A percentile compares a stretch with the other conserved stretches of the same genome.
Conservation (phyloP, 2,797 vertebrate species). For the Sarcoramphus papa region DNA sequence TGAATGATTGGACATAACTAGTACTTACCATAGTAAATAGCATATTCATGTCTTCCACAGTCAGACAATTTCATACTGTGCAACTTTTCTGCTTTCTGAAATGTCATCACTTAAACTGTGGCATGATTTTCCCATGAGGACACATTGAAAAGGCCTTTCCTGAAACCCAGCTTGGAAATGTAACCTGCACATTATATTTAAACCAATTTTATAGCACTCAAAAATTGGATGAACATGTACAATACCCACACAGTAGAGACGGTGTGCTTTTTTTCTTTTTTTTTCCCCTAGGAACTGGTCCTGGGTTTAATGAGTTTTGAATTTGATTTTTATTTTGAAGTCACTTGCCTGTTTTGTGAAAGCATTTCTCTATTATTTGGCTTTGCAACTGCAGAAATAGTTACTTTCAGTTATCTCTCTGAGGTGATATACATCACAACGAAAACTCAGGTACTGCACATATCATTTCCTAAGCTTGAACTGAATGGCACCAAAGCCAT, state of each 20-base stretch:
- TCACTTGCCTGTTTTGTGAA: background rate
- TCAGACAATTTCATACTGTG: slow-evolving; percentile 20
- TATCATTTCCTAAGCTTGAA: background rate
- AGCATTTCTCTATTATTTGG: background rate
- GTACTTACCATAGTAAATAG: slow-evolving; percentile 38
- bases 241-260: background rate
- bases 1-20: slow-evolving; percentile 34
- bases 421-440: background rate
- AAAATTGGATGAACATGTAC: background rate
- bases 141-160: slow-evolving; percentile 16
- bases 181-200: background rate
- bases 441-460: background rate
- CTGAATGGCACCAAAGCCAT: background rate
- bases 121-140: slow-evolving; percentile 40
- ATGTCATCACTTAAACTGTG: slow-evolving; percentile 22
- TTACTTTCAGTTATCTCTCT: background rate
- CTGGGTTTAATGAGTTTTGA: background rate
- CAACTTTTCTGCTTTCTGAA: slow-evolving; percentile 4
- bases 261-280: background rate
- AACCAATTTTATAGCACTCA: slow-evolving; percentile 21
- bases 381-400: background rate
- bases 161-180: slow-evolving; percentile 6
- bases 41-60: slow-evolving; percentile 37
- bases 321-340: slow-evolving; percentile 15
- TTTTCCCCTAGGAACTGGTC: background rate